Evolutionary conservation across 2,888 invertebrate genomes (phyloP), one percentile per base, ranked within the genome.

Genomic region (Phaedon cochleariae): DNA sequence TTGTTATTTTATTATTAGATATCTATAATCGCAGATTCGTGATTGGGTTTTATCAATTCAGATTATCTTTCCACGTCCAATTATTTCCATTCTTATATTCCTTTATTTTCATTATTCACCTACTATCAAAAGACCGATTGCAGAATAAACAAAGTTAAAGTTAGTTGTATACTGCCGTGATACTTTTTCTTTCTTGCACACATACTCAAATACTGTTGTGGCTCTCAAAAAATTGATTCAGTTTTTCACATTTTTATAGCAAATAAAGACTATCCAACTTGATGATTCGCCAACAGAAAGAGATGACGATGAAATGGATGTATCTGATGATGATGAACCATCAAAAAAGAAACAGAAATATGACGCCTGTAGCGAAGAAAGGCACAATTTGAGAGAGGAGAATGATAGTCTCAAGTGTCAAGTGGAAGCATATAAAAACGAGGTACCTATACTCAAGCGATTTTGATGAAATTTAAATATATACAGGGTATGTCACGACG

Each of bases 361-460:
- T 48, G 77, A 76, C 45, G 62, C 65, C 59, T 73, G 66, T 12
- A 69, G 58, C 22, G 79, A 77, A 51, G 79, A 80, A 57, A 75
- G 74, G 41, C 77, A 78, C 29, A 77, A 71, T 34, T 74, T 86
- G 6, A 85, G 92, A 88, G 92, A 93, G 68, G 97, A 97, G 81
- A 97, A 96, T 80, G 96, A 96, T 76, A 93, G 92, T 73, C 85
- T 97, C 29, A 89, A 92, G 67, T 96, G 96, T 83, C 95, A 96
- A 85, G 83, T 97, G 76, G 96, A 96, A 83, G 97, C 96, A 0
- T 95, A 95, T 80, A 95, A 95, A 82, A 96, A 96, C 83, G 97
- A 97, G 86, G 83, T 83, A 64, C 22, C 10, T 10, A 22, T n/a
- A n/a, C n/a, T n/a, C n/a, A n/a, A n/a, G n/a, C n/a, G n/a, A n/a